phyloP scores from a whole-genome alignment of 2,888 invertebrate genomes.

The Orthosia cruda region DNA sequence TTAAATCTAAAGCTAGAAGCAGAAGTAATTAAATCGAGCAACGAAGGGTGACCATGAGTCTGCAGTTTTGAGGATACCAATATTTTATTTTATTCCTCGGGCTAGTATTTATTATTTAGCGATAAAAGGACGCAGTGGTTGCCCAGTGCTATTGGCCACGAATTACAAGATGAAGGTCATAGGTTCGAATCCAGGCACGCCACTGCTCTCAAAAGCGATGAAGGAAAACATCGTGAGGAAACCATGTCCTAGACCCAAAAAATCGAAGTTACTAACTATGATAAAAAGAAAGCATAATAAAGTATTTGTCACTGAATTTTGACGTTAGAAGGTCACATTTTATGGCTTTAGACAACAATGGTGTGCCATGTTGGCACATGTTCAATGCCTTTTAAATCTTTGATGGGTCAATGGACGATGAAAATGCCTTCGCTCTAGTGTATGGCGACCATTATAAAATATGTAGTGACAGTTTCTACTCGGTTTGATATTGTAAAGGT shows the following conservation, averaged over 20 bases:
- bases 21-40: slow-evolving; percentile 72
- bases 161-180: too few relatives aligned
- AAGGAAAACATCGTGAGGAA: too few relatives aligned
- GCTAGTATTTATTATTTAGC: background rate
- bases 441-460: slow-evolving; percentile 15
- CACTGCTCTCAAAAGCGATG: too few relatives aligned
- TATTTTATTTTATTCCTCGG: background rate
- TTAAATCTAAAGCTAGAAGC: slow-evolving; percentile 64
- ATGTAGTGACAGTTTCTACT: slow-evolving; percentile 2
- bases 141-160: too few relatives aligned
- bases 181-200: too few relatives aligned
- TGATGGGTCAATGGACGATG: slow-evolving; percentile 34
- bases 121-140: too few relatives aligned
- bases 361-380: slow-evolving; percentile 47
- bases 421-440: slow-evolving; percentile 28
- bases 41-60: slow-evolving; percentile 53
- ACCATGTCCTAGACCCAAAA: too few relatives aligned
- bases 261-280: too few relatives aligned
- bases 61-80: slow-evolving; percentile 12
- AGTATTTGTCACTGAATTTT: slow-evolving; percentile 18
- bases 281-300: slow-evolving; percentile 2
- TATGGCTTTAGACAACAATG: slow-evolving; percentile 33
- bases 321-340: slow-evolving; percentile 32
- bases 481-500: background rate
- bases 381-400: slow-evolving; percentile 63